Evolutionary conservation across 2,797 vertebrate species (phyloP).

Genomic region (Calcarius lapponicus): DNA sequence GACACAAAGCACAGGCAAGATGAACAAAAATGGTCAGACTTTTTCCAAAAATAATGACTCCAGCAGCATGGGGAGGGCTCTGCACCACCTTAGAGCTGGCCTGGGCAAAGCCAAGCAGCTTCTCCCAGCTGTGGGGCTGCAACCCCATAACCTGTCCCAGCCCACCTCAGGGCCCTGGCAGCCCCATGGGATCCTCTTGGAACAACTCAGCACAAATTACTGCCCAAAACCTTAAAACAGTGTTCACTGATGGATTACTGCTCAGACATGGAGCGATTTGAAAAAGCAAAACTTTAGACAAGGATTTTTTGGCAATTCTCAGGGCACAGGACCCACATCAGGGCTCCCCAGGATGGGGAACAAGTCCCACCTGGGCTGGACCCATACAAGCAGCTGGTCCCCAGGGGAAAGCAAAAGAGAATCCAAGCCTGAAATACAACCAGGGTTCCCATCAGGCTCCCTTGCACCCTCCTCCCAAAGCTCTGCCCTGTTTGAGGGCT

Average conservation of each 20-base stretch:
- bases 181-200: background rate
- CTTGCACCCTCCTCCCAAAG: background rate
- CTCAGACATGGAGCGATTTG: background rate
- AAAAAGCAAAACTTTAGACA: background rate
- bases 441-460: background rate
- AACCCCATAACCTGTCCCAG: background rate
- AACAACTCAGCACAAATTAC: background rate
- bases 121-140: background rate
- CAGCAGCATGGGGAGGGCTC: background rate
- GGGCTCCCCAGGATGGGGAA: background rate
- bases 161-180: background rate
- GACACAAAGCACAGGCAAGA: conserved; percentile 18
- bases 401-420: background rate
- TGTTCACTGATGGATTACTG: background rate
- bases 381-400: background rate
- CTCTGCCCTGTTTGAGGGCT: background rate
- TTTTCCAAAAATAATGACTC: background rate
- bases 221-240: background rate
- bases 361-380: background rate
- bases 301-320: background rate
- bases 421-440: background rate
- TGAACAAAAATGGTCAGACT: conserved; percentile 34
- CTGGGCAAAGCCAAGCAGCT: background rate
- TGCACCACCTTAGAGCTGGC: background rate
- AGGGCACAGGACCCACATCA: background rate